These are phyloP conservation scores for Cotesia congregata DNA, from an alignment of 2,888 invertebrate genomes.

Conservation along the genomic window DNA sequence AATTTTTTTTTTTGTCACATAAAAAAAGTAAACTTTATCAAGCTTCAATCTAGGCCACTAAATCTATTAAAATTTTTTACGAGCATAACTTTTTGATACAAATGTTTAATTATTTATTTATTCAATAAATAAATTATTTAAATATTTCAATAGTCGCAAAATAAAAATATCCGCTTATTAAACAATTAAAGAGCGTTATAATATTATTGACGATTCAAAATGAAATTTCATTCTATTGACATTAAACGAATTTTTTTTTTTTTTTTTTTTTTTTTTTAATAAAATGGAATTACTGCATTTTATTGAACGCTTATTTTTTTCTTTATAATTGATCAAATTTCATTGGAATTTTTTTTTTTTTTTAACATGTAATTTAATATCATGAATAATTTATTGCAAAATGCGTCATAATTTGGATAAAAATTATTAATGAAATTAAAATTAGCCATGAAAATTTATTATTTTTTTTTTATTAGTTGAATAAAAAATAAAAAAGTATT, in stretches of 20 bases:
- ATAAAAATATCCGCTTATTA: constrained; percentile 18
- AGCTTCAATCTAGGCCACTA: constrained; percentile 35
- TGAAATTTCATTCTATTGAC: neutral
- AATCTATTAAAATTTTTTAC: constrained; percentile 31
- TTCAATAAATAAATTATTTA: constrained; percentile 30
- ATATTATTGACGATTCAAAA: neutral
- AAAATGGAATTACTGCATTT: neutral
- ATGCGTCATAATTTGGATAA: too few relatives aligned
- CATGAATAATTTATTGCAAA: too few relatives aligned
- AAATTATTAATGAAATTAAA: too few relatives aligned
- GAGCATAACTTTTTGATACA: constrained; percentile 26
- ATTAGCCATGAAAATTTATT: too few relatives aligned
- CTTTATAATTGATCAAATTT: too few relatives aligned
- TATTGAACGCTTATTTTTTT: too few relatives aligned
- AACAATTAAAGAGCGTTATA: neutral
- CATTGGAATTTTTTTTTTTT: neutral
- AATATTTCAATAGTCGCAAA: constrained; percentile 29
- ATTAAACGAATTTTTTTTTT: neutral
- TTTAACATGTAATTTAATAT: too few relatives aligned
- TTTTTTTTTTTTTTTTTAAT: neutral
- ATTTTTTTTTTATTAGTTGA: too few relatives aligned
- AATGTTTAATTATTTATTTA: constrained; percentile 4
- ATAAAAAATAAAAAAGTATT: too few relatives aligned
- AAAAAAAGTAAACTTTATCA: constrained; percentile 24
- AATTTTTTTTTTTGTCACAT: constrained; percentile 12